These are phyloP conservation scores for Microchrysa polita DNA, from an alignment of 2,888 invertebrate genomes.

Conservation along the genomic window DNA sequence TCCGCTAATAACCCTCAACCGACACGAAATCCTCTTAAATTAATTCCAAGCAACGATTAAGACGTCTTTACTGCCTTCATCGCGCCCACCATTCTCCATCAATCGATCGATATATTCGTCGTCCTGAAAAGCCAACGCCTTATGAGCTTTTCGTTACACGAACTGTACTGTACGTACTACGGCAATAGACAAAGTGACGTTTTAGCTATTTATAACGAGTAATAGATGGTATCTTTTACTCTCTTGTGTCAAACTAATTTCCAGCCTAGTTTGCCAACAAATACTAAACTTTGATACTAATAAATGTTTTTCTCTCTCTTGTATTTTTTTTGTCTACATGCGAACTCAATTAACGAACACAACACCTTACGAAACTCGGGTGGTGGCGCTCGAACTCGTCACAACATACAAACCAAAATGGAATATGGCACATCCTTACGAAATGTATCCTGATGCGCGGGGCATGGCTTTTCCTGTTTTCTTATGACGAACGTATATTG, in stretches of 20 bases:
- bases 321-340: constrained; percentile 24
- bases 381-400: not conserved
- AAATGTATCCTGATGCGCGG: too few species aligned
- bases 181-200: constrained; percentile 1
- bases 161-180: constrained; percentile 20
- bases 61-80: not conserved
- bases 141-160: not conserved
- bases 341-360: constrained; percentile 38
- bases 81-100: not conserved
- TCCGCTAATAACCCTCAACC: too few species aligned
- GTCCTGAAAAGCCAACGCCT: not conserved
- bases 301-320: constrained; percentile 31
- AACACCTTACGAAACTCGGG: constrained; percentile 27
- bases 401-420: constrained; percentile 17
- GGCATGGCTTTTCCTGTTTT: too few species aligned
- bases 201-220: not conserved
- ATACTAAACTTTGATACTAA: constrained; percentile 25
- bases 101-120: not conserved
- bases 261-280: not conserved
- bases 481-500: not conserved
- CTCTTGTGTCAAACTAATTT: constrained; percentile 9
- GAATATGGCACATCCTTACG: not conserved
- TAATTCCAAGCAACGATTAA: not conserved
- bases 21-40: too few species aligned
- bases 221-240: not conserved